Evolutionary conservation across 1,140 invertebrate genomes (phyloP), one percentile per base, ranked within the genome.

Genomic region (Temnothorax longispinosus): DNA sequence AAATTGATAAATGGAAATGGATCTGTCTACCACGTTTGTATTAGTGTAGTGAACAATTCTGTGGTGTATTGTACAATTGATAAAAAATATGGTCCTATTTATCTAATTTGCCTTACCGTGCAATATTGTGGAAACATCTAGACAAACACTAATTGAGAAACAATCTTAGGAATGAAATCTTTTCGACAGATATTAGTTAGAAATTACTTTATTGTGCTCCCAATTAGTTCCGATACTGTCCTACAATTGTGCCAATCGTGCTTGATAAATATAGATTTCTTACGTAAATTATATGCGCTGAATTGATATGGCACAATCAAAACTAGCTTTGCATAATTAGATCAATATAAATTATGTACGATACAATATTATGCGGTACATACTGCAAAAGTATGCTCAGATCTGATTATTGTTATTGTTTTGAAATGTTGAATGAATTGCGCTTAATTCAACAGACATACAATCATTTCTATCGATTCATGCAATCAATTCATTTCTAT

Each of bases 181-280:
- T 27, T 54, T 84, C 56, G 15, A 32, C 3, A 67, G 3, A 7
- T 60, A 3, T 76, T 69, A 67, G 41, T 78, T 76, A 32, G 38
- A 74, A 56, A 35, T 75, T 78, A 75, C 74, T 87, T 76, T 52
- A 74, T 54, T 44, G 4, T 52, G n/a, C 50, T 72, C 15, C 41
- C 27, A 56, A 64, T 64, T 41, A 35, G 7, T 87, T 71, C 18
- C 3, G 18, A 56, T 74, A 54, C 13, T 87, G 65, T 32, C 54
- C 32, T 13, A 38, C 44, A 82, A 82, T 90, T 90, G 87, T 88
- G 89, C 89, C 89, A 90, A 91, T 86, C 54, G 13, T 65, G 15
- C 18, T 47, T 81, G 32, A 41, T 60, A 56, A 71, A 21, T 54
- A 58, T 21, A 44, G 58, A 77, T 81, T 35, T 69, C 44, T 52